Evolutionary conservation across 2,797 vertebrate genomes (phyloP), one percentile per base, ranked within the genome.

Genomic region (Corythornis leucogaster): DNA sequence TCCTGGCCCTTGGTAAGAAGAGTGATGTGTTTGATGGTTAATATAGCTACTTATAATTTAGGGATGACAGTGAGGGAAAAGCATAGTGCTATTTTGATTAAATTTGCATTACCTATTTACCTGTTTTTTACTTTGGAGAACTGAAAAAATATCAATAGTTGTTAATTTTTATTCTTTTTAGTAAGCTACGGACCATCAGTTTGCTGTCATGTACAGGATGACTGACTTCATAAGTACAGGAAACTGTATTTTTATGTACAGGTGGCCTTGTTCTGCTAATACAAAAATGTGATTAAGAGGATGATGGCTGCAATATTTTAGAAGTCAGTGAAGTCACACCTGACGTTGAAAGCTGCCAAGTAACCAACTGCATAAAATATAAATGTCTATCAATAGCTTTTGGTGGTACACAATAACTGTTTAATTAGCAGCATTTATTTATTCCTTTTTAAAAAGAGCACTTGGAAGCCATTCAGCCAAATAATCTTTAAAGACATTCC

Each of bases 391-490:
- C 82, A 91, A 77, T 87, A 85, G 59, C 51, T 67, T 92, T 87
- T 95, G 79, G 79, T 92, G 82, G 30, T 83, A 45, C 0, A 0
- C 74, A 74, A 67, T 73, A 91, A 86, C 58, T 76, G 62, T 80
- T 78, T 83, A 80, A 83, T 94, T 73, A 89, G 26, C 48, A 77
- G 48, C 42, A n/a, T 85, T 80, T 80, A 61, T 84, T 92, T 85
- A 19, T 73, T 86, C 26, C 22, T 58, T 89, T 81, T 89, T 38
- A 54, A 62, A 89, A 93, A 71, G 51, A 89, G 17, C 53, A 33
- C 48, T 87, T 92, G 53, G 53, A 93, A 87, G 21, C 31, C n/a
- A 40, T 94, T 92, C 68, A 80, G 35, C 43, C 11, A 67, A 74
- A 86, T 84, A 18, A 59, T 74, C 38, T 66, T 16, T 73, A 67